These are phyloP conservation scores for Phodopus roborovskii DNA, from an alignment of 2,113 vertebrate genomes.

Conservation along the genomic window DNA sequence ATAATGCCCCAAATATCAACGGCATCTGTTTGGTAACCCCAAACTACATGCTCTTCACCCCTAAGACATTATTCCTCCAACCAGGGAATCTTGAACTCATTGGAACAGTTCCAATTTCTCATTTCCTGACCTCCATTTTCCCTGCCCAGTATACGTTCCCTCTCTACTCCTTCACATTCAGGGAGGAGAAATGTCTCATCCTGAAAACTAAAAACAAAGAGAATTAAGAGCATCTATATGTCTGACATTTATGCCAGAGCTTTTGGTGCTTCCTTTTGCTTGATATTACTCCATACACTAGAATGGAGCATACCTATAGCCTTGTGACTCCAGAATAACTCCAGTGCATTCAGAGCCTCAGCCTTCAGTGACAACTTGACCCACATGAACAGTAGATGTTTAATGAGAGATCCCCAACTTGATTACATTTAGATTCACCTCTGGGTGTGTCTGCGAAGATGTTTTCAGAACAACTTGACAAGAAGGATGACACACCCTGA, in stretches of 20 bases:
- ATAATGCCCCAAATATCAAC: not conserved
- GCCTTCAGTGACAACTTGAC: not conserved
- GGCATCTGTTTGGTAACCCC: slow-evolving; percentile 5
- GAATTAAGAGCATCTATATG: not conserved
- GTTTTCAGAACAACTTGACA: not conserved
- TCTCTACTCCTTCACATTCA: not conserved
- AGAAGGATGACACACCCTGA: not conserved
- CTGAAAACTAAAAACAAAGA: slow-evolving; percentile 21
- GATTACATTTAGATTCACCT: not conserved
- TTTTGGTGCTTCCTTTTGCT: not conserved
- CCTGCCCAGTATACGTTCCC: not conserved
- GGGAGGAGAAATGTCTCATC: not conserved
- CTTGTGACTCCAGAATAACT: not conserved
- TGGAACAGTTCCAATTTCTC: not conserved
- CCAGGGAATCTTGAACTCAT: not conserved
- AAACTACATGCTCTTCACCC: not conserved
- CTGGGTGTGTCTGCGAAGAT: not conserved
- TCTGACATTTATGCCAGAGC: not conserved
- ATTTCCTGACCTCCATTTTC: not conserved
- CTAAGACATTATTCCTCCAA: not conserved
- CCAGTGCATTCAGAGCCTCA: not conserved
- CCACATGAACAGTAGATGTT: not conserved
- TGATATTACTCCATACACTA: not conserved
- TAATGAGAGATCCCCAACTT: not conserved
- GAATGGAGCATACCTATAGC: not conserved